phyloP scores from a whole-genome alignment of 1,140 invertebrate genomes.

The Seison nebaliae region DNA sequence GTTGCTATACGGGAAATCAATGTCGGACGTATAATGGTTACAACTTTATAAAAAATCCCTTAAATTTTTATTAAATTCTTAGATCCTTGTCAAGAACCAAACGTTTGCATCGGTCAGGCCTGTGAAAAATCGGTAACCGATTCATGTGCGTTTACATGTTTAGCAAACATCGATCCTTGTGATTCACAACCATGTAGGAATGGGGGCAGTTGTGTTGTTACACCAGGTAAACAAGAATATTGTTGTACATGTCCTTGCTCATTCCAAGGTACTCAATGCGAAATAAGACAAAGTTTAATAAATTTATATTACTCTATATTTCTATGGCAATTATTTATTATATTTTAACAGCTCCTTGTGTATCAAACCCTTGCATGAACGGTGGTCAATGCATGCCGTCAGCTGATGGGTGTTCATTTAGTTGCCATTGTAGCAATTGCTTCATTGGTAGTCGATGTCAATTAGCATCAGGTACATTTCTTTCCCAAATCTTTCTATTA shows the following conservation, averaged over 20 bases:
- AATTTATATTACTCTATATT: no score
- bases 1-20: no score
- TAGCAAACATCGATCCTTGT: constrained; percentile 10
- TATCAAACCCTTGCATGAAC: constrained; percentile 6
- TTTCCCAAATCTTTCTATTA: constrained; percentile 19
- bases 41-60: no score
- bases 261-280: constrained; percentile 69
- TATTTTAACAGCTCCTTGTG: no score
- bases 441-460: constrained; percentile 11
- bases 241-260: constrained; percentile 58
- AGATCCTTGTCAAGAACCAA: no score
- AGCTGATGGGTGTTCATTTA: constrained; percentile 6
- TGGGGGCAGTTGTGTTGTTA: constrained; percentile 16
- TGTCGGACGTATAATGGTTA: no score
- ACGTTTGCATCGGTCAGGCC: no score
- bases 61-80: no score
- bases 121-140: no score
- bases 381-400: constrained; percentile 13
- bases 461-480: no score
- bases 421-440: background rate
- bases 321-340: no score
- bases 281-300: constrained; percentile 37
- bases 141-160: constrained; percentile 9
- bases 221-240: constrained; percentile 2
- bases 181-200: constrained; percentile 15